Percentiles rank a stretch among this genome's conserved stretches.
Conservation (phyloP, 2,797 vertebrate species). For the Ficedula albicollis region DNA sequence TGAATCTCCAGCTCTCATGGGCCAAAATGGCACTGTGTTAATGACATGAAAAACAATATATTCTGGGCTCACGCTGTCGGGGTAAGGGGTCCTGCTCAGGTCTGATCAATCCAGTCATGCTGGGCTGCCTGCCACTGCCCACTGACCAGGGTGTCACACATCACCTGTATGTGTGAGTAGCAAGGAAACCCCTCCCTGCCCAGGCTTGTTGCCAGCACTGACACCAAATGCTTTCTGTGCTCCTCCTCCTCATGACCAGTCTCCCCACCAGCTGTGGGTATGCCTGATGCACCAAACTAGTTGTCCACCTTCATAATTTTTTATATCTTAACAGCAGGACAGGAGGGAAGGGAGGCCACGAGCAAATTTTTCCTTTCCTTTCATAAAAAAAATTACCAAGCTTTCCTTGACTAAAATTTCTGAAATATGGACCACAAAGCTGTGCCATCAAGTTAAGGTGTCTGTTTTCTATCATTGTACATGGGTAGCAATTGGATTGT, state of each 20-base stretch:
- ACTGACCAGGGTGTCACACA: fast-evolving
- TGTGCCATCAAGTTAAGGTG: neutral
- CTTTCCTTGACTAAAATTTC: neutral
- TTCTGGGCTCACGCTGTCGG: neutral
- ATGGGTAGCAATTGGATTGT: neutral
- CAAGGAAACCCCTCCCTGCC: neutral
- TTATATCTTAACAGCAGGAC: neutral
- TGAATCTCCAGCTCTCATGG: neutral
- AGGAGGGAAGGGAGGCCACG: neutral
- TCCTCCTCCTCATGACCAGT: neutral
- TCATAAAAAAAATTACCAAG: neutral
- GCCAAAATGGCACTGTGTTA: neutral
- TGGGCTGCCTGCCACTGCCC: neutral
- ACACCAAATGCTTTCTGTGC: neutral
- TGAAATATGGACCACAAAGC: neutral
- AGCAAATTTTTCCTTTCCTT: neutral
- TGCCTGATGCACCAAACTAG: neutral
- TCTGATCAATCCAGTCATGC: fast-evolving
- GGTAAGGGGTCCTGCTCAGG: neutral
- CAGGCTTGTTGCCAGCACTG: neutral
- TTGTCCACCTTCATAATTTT: fast-evolving
- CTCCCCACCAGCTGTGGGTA: neutral
- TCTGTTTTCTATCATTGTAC: neutral
- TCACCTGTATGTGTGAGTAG: neutral
- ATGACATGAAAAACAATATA: neutral